Conservation (phyloP, 35 echinoderm and acorn worm species). For the Patiria miniata region DNA sequence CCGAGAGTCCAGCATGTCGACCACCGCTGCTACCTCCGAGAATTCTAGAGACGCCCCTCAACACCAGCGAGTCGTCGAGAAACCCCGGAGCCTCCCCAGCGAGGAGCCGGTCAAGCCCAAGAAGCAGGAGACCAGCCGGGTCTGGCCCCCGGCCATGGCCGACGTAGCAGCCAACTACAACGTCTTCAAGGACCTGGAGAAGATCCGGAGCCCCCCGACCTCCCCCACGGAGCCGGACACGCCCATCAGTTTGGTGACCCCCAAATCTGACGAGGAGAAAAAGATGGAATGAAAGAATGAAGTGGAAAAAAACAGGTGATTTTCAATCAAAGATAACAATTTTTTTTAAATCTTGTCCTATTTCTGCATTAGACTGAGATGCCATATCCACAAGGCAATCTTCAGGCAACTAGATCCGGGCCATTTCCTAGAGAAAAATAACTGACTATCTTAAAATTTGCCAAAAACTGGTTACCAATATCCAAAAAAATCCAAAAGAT, state of each 20-base stretch:
- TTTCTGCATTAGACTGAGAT: too few relatives aligned
- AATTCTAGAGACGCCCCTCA: neutral
- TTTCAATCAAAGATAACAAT: too few relatives aligned
- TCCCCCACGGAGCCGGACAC: neutral
- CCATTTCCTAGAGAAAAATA: too few relatives aligned
- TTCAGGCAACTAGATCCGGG: too few relatives aligned
- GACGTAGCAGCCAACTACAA: slow-evolving; percentile 73
- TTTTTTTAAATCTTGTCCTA: too few relatives aligned
- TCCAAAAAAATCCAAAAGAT: too few relatives aligned
- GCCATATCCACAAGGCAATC: too few relatives aligned
- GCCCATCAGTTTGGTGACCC: neutral
- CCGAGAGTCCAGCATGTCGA: slow-evolving; percentile 1
- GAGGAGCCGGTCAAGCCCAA: neutral
- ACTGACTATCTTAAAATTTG: too few relatives aligned
- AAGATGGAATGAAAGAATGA: neutral
- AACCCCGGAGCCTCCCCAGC: neutral
- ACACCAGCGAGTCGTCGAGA: neutral
- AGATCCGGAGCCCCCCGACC: slow-evolving; percentile 19
- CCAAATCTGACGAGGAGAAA: neutral
- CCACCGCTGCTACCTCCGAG: neutral
- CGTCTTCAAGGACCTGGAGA: slow-evolving; percentile 32
- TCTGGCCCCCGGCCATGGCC: slow-evolving; percentile 69
- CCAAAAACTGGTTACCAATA: too few relatives aligned
- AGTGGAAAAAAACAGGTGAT: too few relatives aligned
- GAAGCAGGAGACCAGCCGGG: slow-evolving; percentile 51